phyloP scores from a whole-genome alignment of 2,888 invertebrate genomes.

The Ormyrus rosae region DNA sequence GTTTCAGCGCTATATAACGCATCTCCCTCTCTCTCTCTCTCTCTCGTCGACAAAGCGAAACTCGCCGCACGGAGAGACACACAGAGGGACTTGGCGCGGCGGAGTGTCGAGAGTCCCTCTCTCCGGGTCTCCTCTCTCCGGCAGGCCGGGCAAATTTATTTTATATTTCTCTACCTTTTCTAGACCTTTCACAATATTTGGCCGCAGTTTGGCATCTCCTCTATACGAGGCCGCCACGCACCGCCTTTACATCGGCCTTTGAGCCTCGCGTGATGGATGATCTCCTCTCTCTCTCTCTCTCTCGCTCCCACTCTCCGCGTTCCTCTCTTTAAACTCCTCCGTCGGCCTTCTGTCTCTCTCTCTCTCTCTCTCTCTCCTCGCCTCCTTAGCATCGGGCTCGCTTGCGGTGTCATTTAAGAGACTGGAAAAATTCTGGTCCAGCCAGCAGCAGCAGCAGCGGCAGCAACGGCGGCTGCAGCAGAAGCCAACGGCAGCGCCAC shows the following conservation, averaged over 20 bases:
- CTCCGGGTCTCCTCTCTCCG: conserved; percentile 46
- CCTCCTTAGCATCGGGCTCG: conserved; percentile 17
- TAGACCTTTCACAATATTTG: conserved; percentile 76
- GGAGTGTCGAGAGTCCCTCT: neutral
- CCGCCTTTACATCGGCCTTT: conserved; percentile 71
- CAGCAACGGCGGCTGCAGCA: conserved; percentile 6
- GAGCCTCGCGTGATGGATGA: conserved; percentile 71
- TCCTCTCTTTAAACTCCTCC: neutral
- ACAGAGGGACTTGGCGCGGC: too few species aligned
- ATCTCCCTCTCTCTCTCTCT: neutral
- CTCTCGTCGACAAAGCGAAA: conserved; percentile 11
- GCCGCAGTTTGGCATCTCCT: conserved; percentile 69
- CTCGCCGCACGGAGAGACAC: conserved; percentile 16
- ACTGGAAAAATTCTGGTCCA: conserved; percentile 51
- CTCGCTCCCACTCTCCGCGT: conserved; percentile 7
- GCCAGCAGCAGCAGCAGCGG: neutral
- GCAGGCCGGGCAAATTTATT: conserved; percentile 69
- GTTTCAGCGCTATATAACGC: conserved; percentile 51
- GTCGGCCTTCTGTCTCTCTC: conserved; percentile 29
- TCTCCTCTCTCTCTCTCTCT: conserved; percentile 56
- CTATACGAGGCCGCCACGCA: conserved; percentile 61
- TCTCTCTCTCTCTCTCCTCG: conserved; percentile 8
- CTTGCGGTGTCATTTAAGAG: conserved; percentile 54
- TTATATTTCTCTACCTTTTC: conserved; percentile 74
- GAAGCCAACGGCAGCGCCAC: conserved; percentile 4